Conservation (phyloP, 2,888 invertebrate genomes). For the Epistrophe grossulariae region DNA sequence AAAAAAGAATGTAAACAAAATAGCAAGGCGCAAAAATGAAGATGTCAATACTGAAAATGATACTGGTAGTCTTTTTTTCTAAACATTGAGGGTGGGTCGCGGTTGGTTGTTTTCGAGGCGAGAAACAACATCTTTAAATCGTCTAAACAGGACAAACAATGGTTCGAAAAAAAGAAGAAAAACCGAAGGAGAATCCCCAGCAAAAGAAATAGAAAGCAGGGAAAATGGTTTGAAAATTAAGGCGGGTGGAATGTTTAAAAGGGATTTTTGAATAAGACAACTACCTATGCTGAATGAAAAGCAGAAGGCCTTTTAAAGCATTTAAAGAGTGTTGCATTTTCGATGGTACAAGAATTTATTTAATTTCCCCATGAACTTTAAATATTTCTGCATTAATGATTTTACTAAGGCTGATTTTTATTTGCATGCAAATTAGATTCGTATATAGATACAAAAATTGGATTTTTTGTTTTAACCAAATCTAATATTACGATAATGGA, state of each 20-base stretch:
- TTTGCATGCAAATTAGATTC: no score
- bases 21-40: constrained; percentile 82
- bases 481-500: no score
- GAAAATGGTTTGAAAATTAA: constrained; percentile 36
- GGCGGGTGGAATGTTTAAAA: constrained; percentile 26
- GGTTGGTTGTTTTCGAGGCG: constrained; percentile 63
- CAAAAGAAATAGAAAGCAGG: constrained; percentile 26
- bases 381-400: not conserved
- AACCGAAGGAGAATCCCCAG: not conserved
- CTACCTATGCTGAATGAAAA: not conserved
- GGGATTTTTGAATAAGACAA: constrained; percentile 14
- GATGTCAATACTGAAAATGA: constrained; percentile 82
- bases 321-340: not conserved
- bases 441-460: not conserved
- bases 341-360: not conserved
- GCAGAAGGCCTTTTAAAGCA: constrained; percentile 14
- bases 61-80: constrained; percentile 46
- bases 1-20: constrained; percentile 71
- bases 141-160: constrained; percentile 71
- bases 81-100: constrained; percentile 46
- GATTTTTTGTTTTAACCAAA: not conserved
- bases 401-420: not conserved
- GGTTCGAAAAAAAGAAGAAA: constrained; percentile 26
- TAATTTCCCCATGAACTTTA: constrained; percentile 21
- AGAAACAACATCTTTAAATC: constrained; percentile 75